Percentiles rank a stretch among this genome's conserved stretches.
Evolutionary conservation across 2,113 vertebrate species (phyloP).

Genomic region (Oreochromis tanganicae): DNA sequence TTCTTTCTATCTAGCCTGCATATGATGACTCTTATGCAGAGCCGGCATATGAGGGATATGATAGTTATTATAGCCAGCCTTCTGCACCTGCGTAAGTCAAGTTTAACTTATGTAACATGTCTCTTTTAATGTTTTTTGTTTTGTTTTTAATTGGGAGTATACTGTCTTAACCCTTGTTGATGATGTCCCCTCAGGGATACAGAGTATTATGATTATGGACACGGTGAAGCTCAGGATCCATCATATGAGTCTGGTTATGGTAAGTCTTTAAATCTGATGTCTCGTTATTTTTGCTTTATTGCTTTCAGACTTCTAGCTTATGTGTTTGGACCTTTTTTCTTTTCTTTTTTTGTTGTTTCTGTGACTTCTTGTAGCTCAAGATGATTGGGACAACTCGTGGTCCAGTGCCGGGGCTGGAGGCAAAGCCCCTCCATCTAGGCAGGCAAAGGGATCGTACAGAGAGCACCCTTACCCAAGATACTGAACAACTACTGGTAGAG

Average conservation of each 20-base stretch:
- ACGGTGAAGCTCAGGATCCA: conserved; percentile 87
- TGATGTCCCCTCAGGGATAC: conserved; percentile 78
- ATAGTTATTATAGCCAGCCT: conserved; percentile 90
- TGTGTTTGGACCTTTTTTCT: not conserved
- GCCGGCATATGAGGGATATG: conserved; percentile 87
- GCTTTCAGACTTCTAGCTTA: not conserved
- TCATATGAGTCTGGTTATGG: conserved; percentile 88
- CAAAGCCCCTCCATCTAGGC: conserved; percentile 80
- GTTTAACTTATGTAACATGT: not conserved
- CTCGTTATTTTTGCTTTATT: not conserved
- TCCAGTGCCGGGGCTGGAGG: conserved; percentile 70
- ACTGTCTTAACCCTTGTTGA: not conserved
- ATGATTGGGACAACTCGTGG: conserved; percentile 88
- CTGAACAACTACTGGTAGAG: conserved; percentile 77
- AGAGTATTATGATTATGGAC: conserved; percentile 97
- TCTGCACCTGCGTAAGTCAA: conserved; percentile 84
- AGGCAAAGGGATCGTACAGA: conserved; percentile 84
- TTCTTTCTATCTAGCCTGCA: conserved; percentile 66
- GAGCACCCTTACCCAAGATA: conserved; percentile 91
- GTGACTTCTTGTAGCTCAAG: conserved; percentile 75
- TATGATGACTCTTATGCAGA: conserved; percentile 91
- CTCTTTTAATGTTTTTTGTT: not conserved
- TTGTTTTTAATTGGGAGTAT: not conserved
- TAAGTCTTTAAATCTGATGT: conserved; percentile 49
- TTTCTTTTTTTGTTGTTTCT: not conserved